These are phyloP conservation scores for Lymantria dispar DNA, from an alignment of 2,888 invertebrate species.

Conservation along the genomic window DNA sequence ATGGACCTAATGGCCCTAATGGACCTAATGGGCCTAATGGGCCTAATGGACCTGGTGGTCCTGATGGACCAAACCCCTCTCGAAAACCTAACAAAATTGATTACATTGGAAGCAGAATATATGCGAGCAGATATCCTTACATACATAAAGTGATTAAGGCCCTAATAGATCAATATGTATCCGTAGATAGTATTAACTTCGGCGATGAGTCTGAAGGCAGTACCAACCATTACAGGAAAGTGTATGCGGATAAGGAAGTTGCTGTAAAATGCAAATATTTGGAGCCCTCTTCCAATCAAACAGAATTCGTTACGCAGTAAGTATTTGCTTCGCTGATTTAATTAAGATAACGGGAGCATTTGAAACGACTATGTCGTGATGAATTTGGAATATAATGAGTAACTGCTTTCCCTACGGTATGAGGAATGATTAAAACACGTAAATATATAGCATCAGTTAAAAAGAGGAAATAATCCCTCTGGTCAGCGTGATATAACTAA, in stretches of 20 bases:
- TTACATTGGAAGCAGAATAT: constrained; percentile 58
- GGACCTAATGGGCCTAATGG: constrained; percentile 33
- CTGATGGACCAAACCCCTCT: constrained; percentile 15
- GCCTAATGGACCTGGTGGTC: constrained; percentile 29
- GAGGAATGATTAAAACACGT: no score
- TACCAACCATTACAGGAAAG: constrained; percentile 50
- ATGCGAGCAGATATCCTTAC: constrained; percentile 66
- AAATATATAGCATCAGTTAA: no score
- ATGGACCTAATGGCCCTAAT: constrained; percentile 29
- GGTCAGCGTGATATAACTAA: no score
- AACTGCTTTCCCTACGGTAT: no score
- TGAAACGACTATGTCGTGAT: no score
- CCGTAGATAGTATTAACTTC: constrained; percentile 45
- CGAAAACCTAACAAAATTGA: constrained; percentile 42
- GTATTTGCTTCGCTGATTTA: constrained; percentile 25
- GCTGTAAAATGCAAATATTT: constrained; percentile 64
- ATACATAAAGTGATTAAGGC: constrained; percentile 59
- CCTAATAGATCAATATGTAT: constrained; percentile 60
- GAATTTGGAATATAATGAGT: no score
- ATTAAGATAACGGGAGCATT: no score
- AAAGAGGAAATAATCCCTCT: no score
- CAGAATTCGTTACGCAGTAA: constrained; percentile 65
- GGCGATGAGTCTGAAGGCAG: constrained; percentile 49
- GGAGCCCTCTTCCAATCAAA: constrained; percentile 40
- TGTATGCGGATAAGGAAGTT: constrained; percentile 54